phyloP scores from a whole-genome alignment of 2,113 vertebrate species.

The Anhinga anhinga region DNA sequence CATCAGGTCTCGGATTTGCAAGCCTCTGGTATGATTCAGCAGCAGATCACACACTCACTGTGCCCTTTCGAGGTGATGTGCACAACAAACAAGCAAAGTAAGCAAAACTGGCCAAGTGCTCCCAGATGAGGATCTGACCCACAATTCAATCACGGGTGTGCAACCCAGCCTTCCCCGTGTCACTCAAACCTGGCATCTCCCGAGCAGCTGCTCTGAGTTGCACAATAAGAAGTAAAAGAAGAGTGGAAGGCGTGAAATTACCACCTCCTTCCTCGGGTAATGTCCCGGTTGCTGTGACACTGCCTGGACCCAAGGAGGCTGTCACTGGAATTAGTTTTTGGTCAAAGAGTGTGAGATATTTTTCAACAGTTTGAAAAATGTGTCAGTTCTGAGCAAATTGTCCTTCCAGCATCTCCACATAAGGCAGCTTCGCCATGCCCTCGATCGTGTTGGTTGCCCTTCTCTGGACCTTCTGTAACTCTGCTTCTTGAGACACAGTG shows the following conservation, averaged over 20 bases:
- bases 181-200: not conserved
- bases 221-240: not conserved
- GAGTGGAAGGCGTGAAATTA: not conserved
- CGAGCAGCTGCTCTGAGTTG: not conserved
- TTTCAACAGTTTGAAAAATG: not conserved
- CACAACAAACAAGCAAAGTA: not conserved
- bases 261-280: not conserved
- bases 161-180: not conserved
- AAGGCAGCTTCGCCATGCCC: not conserved
- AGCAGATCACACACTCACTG: not conserved
- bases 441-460: not conserved
- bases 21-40: not conserved
- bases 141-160: rapidly evolving
- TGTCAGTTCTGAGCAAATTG: not conserved
- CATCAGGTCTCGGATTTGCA: not conserved
- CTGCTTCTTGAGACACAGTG: rapidly evolving
- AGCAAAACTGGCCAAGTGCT: not conserved
- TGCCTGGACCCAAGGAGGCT: not conserved
- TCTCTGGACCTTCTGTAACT: not conserved
- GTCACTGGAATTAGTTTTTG: not conserved
- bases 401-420: not conserved
- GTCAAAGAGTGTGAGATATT: not conserved
- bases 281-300: not conserved
- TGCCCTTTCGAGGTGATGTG: not conserved
- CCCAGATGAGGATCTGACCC: not conserved